These are phyloP conservation scores for Chaetorhynchus papuensis DNA, from an alignment of 2,113 vertebrate species.

Conservation along the genomic window DNA sequence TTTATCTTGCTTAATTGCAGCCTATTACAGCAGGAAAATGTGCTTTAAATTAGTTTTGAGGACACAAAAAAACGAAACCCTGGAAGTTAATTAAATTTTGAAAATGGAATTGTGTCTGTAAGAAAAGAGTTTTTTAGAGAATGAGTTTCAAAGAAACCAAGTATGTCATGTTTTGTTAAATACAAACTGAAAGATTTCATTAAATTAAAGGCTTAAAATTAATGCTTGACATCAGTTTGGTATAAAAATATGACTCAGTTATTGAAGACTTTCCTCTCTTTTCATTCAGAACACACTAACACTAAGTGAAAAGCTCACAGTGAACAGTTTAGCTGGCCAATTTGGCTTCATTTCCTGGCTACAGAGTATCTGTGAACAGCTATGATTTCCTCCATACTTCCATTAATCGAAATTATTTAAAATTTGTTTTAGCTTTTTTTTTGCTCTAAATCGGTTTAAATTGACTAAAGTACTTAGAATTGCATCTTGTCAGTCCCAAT, in stretches of 20 bases:
- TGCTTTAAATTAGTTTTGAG: background rate
- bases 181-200: background rate
- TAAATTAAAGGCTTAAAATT: constrained; percentile 40
- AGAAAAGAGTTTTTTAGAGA: background rate
- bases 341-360: constrained; percentile 48
- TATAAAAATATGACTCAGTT: constrained; percentile 70
- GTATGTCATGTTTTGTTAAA: background rate
- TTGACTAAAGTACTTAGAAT: background rate
- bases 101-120: background rate
- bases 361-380: constrained; percentile 17
- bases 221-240: constrained; percentile 59
- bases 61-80: background rate
- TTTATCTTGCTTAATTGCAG: background rate
- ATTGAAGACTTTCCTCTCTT: constrained; percentile 1
- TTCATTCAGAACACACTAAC: constrained; percentile 62
- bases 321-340: constrained; percentile 22
- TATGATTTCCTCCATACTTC: constrained; percentile 41
- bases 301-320: constrained; percentile 16
- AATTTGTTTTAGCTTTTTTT: background rate
- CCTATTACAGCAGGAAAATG: background rate
- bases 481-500: background rate
- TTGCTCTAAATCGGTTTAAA: constrained; percentile 2
- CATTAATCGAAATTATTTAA: background rate
- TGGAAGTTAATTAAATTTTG: background rate
- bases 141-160: background rate